Conservation (phyloP, 2,113 vertebrate species). For the Crotalus viridis region DNA sequence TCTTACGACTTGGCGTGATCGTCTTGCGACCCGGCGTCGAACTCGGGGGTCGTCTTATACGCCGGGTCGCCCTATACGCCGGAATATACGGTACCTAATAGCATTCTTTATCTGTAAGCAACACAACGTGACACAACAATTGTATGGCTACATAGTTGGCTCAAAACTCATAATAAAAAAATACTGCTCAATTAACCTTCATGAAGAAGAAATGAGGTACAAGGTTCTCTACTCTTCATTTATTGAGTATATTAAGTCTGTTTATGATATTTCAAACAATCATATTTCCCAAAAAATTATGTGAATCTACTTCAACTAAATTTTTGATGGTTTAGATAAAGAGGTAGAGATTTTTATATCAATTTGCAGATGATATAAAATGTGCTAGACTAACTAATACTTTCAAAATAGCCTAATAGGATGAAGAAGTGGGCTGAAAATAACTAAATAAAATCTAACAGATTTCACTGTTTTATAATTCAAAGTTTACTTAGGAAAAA, state of each 20-base stretch:
- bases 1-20: too few species aligned
- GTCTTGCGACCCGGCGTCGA: too few species aligned
- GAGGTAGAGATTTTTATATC: background rate
- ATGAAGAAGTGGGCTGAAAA: background rate
- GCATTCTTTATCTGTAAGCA: background rate
- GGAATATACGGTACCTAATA: background rate
- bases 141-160: background rate
- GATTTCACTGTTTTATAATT: background rate
- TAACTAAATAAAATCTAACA: background rate
- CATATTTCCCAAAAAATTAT: background rate
- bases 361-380: background rate
- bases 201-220: background rate
- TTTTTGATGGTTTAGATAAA: background rate
- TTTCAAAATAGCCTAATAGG: background rate
- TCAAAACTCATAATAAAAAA: background rate
- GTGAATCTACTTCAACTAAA: background rate
- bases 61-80: too few species aligned
- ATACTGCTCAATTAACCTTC: background rate
- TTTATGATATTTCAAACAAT: background rate
- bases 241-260: background rate
- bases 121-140: background rate
- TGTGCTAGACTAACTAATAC: background rate
- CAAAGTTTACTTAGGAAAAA: background rate
- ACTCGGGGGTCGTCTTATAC: too few species aligned
- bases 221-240: background rate